These are phyloP conservation scores for Anthopleura xanthogrammica DNA, from an alignment of 92 coral and sea anemone genomes.

Conservation along the genomic window DNA sequence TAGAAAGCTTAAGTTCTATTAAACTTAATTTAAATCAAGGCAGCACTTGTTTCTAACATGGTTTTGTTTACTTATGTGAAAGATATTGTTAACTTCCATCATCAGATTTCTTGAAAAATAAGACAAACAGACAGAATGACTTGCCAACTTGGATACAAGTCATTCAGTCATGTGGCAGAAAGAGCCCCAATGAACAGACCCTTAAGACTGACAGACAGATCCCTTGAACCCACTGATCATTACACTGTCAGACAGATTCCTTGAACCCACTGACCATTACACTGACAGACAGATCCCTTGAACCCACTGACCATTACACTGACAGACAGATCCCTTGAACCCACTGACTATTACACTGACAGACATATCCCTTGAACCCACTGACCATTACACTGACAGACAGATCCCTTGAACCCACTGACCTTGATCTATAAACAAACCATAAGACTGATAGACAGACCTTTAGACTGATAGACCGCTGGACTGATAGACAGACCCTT, in stretches of 20 bases:
- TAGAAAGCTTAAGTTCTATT: conserved; percentile 20
- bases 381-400: neutral
- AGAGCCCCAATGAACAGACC: neutral
- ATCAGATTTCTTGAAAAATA: neutral
- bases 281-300: neutral
- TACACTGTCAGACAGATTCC: no score
- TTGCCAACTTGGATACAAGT: neutral
- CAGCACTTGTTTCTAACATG: neutral
- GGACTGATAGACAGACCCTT: conserved; percentile 13
- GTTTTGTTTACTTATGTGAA: neutral
- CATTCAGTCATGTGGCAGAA: no score
- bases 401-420: neutral
- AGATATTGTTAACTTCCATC: neutral
- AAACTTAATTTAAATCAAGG: neutral
- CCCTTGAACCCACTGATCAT: no score
- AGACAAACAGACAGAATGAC: neutral
- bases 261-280: no score
- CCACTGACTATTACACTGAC: neutral
- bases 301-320: no score
- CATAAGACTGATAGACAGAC: neutral
- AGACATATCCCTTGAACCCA: no score
- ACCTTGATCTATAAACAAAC: neutral
- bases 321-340: neutral
- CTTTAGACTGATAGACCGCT: neutral
- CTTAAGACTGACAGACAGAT: neutral